Base-by-base conservation (phyloP, 2,113 vertebrate genomes). In the Serilophus lunatus region DNA sequence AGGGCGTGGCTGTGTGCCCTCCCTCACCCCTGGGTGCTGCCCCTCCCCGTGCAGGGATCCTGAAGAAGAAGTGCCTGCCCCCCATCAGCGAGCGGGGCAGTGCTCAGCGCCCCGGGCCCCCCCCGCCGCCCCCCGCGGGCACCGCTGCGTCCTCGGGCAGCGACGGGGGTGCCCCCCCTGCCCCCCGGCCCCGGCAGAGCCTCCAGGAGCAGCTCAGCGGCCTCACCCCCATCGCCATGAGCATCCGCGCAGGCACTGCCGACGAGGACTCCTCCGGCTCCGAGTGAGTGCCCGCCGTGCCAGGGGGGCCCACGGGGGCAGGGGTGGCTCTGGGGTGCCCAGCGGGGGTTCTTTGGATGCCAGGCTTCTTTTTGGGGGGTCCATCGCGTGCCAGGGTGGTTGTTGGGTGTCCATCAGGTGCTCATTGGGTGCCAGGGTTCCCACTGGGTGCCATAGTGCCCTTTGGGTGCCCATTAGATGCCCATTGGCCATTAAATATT, bases 251-350 rank as follows among this genome's bases (percentile, higher is more conserved):
- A 0, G 98, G 98, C 96, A 98, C 98, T 0, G 98, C 98, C 94
- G 98, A 99, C 2, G 98, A 99, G 36, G 99, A 99, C 96, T 99
- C 99, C 0, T 99, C 99, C 3, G 99, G 98, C 93, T 99, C 99
- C 36, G 99, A 99, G 99, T 99, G 98, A 99, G 99, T 99, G 78
- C 40, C 36, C 22, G 33, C 22, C 26, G 72, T 15, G 36, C 50
- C 69, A 18, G 0, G 0, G 20, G 42, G 35, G 31, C 35, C 10
- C 61, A 4, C 19, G 35, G 57, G 35, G 35, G 35, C 36, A 38
- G 18, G 16, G 12, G 65, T 18, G 17, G 33, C 65, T 26, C 33
- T 7, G 29, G 29, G 31, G 36, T 23, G 38, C 14, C 28, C 33
- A 10, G 24, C 11, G 9, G n/a, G 47, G 7, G 5, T 4, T 25